A percentile compares a stretch with the other conserved stretches of the same genome.
Evolutionary conservation across 2,888 invertebrate species (phyloP).

Genomic region (Fragum sueziense): DNA sequence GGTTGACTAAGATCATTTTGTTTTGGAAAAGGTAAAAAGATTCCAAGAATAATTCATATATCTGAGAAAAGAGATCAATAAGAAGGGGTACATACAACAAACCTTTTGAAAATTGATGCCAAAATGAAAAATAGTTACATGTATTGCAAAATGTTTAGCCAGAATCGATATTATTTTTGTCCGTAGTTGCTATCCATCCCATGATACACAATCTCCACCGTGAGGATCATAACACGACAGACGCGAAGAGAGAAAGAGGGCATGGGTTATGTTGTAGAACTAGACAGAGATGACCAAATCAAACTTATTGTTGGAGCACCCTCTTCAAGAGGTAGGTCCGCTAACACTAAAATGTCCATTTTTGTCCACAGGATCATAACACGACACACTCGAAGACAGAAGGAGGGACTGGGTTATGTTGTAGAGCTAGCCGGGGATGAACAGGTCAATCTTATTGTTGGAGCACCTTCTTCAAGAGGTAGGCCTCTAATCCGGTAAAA

Average conservation of each 20-base stretch:
- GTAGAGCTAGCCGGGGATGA: neutral
- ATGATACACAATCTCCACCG: no score
- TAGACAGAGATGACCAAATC: neutral
- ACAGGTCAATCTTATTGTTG: neutral
- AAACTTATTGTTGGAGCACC: neutral
- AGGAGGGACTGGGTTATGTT: neutral
- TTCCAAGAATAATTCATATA: no score
- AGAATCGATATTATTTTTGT: no score
- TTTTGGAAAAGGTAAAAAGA: no score
- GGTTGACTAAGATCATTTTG: no score
- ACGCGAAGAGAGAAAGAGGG: neutral
- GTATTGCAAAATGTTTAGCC: no score
- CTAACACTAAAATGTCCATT: neutral
- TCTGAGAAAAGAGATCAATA: no score
- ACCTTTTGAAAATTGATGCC: no score
- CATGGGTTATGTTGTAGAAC: neutral
- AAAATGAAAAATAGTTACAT: no score
- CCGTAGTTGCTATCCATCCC: no score
- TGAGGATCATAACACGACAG: neutral
- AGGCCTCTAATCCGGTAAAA: no score
- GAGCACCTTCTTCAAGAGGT: neutral
- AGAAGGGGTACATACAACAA: no score
- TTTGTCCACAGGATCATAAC: neutral
- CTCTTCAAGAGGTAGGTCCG: neutral
- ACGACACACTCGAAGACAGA: neutral